Percentiles rank a stretch among this genome's conserved stretches.
phyloP scores from a whole-genome alignment of 1,140 invertebrate genomes.

The Drosophila obscura region DNA sequence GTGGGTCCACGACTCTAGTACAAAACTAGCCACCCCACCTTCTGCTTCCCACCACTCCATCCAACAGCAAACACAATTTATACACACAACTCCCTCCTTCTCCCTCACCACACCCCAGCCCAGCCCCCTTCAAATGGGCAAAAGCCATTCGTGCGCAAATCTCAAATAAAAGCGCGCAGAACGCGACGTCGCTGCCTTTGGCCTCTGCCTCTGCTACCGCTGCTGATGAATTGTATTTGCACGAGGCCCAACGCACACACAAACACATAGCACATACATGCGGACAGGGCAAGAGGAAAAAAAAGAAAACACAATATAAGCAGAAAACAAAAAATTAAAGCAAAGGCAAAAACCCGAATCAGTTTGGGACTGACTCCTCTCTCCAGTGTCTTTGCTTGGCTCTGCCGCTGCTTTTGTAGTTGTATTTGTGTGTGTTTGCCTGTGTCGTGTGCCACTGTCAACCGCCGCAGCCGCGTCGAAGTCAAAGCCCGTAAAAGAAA shows the following conservation, averaged over 20 bases:
- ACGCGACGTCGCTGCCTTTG: conserved; percentile 12
- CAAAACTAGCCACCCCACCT: conserved; percentile 49
- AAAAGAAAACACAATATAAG: conserved; percentile 15
- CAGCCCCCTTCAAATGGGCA: conserved; percentile 1
- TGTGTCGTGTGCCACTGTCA: conserved; percentile 72
- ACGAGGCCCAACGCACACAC: conserved; percentile 43
- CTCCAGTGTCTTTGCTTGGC: conserved; percentile 46
- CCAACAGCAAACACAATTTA: conserved; percentile 34
- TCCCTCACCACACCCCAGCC: too few species aligned
- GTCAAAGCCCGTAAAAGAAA: too few species aligned
- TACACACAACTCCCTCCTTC: conserved; percentile 37
- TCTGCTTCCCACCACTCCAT: conserved; percentile 13
- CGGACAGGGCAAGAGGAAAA: conserved; percentile 39
- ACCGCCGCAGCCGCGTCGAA: conserved; percentile 7
- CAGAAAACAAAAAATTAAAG: too few species aligned
- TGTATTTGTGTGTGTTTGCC: conserved; percentile 35
- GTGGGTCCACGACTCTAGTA: conserved; percentile 50
- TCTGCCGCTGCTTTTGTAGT: conserved; percentile 23
- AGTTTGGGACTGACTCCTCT: conserved; percentile 46
- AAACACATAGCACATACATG: conserved; percentile 33
- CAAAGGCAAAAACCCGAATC: neutral
- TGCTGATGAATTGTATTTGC: conserved; percentile 72
- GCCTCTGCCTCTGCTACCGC: neutral
- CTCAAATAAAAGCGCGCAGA: conserved; percentile 78
- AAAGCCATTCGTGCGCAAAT: conserved; percentile 76